These are phyloP conservation scores for Plebejus anna DNA, from an alignment of 2,888 invertebrate genomes.

Conservation along the genomic window DNA sequence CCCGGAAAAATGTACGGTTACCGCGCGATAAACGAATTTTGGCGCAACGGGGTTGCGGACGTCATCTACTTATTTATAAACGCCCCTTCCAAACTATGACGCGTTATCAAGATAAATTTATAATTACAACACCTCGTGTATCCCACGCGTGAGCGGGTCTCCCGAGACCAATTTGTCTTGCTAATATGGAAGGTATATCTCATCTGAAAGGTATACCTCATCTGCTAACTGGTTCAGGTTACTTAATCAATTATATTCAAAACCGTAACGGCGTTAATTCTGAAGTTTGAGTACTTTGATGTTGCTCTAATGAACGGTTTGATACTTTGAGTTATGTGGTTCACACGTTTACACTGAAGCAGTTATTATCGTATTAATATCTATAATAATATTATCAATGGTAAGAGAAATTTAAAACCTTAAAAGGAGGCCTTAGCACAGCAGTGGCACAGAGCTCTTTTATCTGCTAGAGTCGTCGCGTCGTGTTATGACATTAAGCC, in stretches of 20 bases:
- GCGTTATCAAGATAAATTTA: conserved; percentile 17
- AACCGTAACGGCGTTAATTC: neutral
- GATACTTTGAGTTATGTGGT: too few relatives aligned
- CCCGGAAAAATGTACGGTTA: too few relatives aligned
- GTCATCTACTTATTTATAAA: neutral
- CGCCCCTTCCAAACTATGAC: conserved; percentile 19
- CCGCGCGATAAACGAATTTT: too few relatives aligned
- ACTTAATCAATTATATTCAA: conserved; percentile 12
- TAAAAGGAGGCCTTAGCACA: too few relatives aligned
- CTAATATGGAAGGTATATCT: conserved; percentile 18
- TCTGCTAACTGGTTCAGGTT: conserved; percentile 6
- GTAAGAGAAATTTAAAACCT: too few relatives aligned
- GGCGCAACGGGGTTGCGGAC: too few relatives aligned
- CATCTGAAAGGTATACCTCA: neutral
- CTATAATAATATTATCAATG: too few relatives aligned
- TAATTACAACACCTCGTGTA: conserved; percentile 6
- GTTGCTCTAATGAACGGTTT: neutral
- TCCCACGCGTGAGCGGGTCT: neutral
- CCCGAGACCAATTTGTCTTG: conserved; percentile 17
- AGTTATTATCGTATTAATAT: too few relatives aligned
- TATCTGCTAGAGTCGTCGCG: too few relatives aligned
- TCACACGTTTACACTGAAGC: too few relatives aligned
- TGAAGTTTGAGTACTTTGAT: neutral
- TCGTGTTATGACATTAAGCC: too few relatives aligned
- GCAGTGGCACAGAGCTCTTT: too few relatives aligned